Evolutionary conservation across 2,797 vertebrate species (phyloP).

Genomic region (Rhyacichthys aspro): DNA sequence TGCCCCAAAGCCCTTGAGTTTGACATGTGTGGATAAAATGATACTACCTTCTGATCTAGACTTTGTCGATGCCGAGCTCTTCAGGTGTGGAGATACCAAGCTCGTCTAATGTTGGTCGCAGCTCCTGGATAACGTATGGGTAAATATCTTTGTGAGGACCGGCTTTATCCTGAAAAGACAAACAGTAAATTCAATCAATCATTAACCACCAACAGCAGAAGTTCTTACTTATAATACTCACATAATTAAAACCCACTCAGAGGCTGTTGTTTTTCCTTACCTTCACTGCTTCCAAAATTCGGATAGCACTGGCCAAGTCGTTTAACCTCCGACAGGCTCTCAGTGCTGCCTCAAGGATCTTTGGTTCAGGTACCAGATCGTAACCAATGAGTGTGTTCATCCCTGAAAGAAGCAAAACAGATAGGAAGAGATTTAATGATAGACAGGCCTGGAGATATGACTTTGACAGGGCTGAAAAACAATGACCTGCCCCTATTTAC

Average conservation of each 20-base stretch:
- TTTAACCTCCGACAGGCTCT: slow-evolving; percentile 93
- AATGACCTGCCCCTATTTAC: not conserved
- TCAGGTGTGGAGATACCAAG: slow-evolving; percentile 94
- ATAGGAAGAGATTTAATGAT: not conserved
- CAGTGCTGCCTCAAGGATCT: slow-evolving; percentile 93
- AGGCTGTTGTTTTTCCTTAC: slow-evolving; percentile 64
- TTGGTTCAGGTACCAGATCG: slow-evolving; percentile 96
- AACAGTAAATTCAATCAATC: slow-evolving; percentile 1
- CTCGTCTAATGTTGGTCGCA: slow-evolving; percentile 89
- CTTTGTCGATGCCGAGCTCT: slow-evolving; percentile 92
- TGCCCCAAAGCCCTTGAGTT: too few relatives aligned
- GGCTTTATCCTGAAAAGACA: slow-evolving; percentile 87
- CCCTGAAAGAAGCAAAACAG: slow-evolving; percentile 72
- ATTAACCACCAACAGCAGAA: not conserved
- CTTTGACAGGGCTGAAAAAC: not conserved
- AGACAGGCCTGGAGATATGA: not conserved
- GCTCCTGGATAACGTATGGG: slow-evolving; percentile 93
- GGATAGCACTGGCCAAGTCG: slow-evolving; percentile 91
- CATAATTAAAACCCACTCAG: not conserved
- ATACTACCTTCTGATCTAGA: slow-evolving; percentile 72
- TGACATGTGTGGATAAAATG: not conserved
- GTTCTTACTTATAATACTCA: not conserved
- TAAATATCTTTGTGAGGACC: slow-evolving; percentile 96
- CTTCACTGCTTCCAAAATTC: slow-evolving; percentile 95
- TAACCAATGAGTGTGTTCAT: slow-evolving; percentile 94